phyloP scores from a whole-genome alignment of 2,113 vertebrate genomes.

The Pelecanus crispus region DNA sequence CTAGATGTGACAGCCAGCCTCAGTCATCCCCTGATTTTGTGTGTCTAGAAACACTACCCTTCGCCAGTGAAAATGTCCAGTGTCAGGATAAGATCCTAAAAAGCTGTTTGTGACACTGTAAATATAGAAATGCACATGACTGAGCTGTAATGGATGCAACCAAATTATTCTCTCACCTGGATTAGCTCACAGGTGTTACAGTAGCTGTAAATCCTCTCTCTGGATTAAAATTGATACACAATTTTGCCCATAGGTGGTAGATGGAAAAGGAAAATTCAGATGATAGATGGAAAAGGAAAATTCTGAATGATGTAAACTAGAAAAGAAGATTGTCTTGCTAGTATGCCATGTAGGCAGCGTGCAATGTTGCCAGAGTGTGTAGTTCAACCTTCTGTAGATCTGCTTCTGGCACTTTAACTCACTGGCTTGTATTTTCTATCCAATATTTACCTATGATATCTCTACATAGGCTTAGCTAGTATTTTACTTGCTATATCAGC shows the following conservation, averaged over 20 bases:
- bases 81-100: neutral
- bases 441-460: neutral
- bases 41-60: neutral
- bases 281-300: neutral
- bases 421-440: neutral
- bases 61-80: neutral
- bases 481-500: neutral
- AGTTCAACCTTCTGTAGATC: neutral
- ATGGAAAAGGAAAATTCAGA: neutral
- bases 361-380: neutral
- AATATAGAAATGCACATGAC: neutral
- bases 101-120: neutral
- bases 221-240: neutral
- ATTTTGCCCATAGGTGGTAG: neutral
- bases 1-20: neutral
- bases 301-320: neutral
- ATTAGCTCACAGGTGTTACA: neutral
- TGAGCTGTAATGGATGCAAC: neutral
- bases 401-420: neutral
- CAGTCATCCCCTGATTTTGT: neutral
- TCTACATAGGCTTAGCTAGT: neutral
- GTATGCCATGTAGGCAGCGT: neutral
- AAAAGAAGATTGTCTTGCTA: neutral
- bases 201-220: neutral
- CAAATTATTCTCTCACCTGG: neutral